Evolutionary conservation across 2,797 vertebrate genomes (phyloP), one percentile per base, ranked within the genome.

Genomic region (Oceanodroma leucorhoa): DNA sequence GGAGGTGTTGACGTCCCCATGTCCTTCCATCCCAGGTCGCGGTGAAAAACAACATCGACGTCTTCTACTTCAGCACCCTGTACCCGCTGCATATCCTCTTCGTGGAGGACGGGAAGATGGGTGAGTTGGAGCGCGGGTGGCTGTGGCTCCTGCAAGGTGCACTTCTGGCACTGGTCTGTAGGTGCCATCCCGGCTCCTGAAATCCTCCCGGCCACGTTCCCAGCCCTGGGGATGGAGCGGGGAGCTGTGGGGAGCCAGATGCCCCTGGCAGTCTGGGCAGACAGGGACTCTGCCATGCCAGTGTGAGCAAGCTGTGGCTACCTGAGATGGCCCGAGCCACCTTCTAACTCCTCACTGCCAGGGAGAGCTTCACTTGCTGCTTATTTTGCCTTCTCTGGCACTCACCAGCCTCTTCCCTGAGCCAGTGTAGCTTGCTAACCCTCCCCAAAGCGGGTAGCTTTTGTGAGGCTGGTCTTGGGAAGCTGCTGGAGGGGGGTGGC

Each of bases 21-120:
- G 36, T 80, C 48, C 43, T 62, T 26, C 80, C 2, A 0, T 64
- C 4, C 53, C 97, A 99, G 99, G 99, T 99, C 66, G 99, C 99
- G 0, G 98, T 99, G 96, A 99, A 99, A 97, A 99, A 99, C 98
- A 99, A 99, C 98, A 99, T 99, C 3, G 99, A 99, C 1, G 99
- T 99, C 45, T 99, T 99, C 98, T 99, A 99, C 99, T 99, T 99
- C 98, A 99, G 99, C 98, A 98, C 99, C 94, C 98, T 99, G 95
- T 99, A 99, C 96, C 99, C 99, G 1, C 98, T 99, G 96, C 99
- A 99, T 97, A 98, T 99, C 97, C 98, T 99, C 92, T 99, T 99
- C 21, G 98, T 98, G 76, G 99, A 99, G 96, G 99, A 99, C 0
- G 99, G 99, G 32, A 99, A 99, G 97, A 99, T 99, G 99, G 99